Conservation (phyloP, 1,140 invertebrate genomes). For the Schlechtendalia chinensis region DNA sequence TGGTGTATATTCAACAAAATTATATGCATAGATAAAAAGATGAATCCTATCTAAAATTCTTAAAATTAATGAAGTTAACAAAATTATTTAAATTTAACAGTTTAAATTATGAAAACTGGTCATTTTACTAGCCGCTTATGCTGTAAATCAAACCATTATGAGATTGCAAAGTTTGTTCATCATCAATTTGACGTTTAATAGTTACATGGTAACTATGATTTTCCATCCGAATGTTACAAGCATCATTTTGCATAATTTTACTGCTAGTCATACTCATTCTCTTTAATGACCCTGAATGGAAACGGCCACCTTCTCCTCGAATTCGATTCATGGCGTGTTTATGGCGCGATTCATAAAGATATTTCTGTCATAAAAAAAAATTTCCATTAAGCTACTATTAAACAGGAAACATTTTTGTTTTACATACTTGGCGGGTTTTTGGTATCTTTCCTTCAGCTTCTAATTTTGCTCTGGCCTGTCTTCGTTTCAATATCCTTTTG, state of each 20-base stretch:
- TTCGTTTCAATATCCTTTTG: slow-evolving; percentile 83
- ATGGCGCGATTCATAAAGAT: slow-evolving; percentile 97
- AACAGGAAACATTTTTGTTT: background rate
- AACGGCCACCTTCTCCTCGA: slow-evolving; percentile 92
- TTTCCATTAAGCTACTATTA: slow-evolving; percentile 41
- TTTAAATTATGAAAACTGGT: background rate
- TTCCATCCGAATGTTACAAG: slow-evolving; percentile 38
- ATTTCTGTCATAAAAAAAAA: slow-evolving; percentile 76
- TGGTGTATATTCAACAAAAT: background rate
- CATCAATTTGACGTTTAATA: slow-evolving; percentile 37
- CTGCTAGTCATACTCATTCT: slow-evolving; percentile 55
- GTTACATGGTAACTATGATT: slow-evolving; percentile 48
- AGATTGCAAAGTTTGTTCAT: slow-evolving; percentile 35
- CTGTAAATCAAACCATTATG: slow-evolving; percentile 40
- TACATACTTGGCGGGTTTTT: slow-evolving; percentile 83
- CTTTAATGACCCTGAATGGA: slow-evolving; percentile 76
- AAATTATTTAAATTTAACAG: slow-evolving; percentile 19
- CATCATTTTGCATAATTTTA: slow-evolving; percentile 43
- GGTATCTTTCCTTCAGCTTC: slow-evolving; percentile 93
- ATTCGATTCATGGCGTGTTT: slow-evolving; percentile 96
- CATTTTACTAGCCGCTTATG: slow-evolving; percentile 24
- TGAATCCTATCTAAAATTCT: slow-evolving; percentile 1
- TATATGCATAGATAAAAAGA: background rate
- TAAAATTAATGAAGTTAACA: slow-evolving; percentile 20
- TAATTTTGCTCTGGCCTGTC: slow-evolving; percentile 85